Conservation (phyloP, 2,888 invertebrate species). For the Caenorhabditis virilis region DNA sequence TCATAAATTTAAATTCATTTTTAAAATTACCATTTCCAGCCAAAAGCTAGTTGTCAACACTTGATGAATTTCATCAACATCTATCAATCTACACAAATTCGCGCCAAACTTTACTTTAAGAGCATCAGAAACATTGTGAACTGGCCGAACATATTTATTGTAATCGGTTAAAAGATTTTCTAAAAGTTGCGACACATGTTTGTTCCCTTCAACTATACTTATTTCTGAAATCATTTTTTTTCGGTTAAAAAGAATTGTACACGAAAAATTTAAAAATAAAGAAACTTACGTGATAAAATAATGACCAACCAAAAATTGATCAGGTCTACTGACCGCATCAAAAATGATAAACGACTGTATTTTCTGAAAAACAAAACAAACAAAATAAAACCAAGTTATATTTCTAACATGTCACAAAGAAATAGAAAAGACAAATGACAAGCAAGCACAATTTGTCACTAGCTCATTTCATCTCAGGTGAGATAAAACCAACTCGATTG, state of each 20-base stretch:
- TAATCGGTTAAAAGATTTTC: constrained; percentile 51
- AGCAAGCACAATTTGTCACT: neutral
- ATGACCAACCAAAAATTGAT: constrained; percentile 1
- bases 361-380: neutral
- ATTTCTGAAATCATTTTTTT: constrained; percentile 13
- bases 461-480: neutral
- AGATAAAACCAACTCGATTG: neutral
- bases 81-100: constrained; percentile 51
- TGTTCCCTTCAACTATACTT: constrained; percentile 14
- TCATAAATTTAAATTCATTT: neutral
- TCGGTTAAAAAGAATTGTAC: neutral
- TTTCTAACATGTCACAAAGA: no score
- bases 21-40: constrained; percentile 52
- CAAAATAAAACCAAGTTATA: neutral
- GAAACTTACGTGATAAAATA: constrained; percentile 4
- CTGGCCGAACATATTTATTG: constrained; percentile 52
- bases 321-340: no score
- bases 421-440: neutral
- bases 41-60: constrained; percentile 57
- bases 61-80: constrained; percentile 59
- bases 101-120: constrained; percentile 55
- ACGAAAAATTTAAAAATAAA: neutral
- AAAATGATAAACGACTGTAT: neutral
- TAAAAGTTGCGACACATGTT: constrained; percentile 44
- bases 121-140: constrained; percentile 52